Percentiles rank a stretch among this genome's conserved stretches.
Evolutionary conservation across 2,888 invertebrate genomes (phyloP).

Genomic region (Pachycephus smyrnensis): DNA sequence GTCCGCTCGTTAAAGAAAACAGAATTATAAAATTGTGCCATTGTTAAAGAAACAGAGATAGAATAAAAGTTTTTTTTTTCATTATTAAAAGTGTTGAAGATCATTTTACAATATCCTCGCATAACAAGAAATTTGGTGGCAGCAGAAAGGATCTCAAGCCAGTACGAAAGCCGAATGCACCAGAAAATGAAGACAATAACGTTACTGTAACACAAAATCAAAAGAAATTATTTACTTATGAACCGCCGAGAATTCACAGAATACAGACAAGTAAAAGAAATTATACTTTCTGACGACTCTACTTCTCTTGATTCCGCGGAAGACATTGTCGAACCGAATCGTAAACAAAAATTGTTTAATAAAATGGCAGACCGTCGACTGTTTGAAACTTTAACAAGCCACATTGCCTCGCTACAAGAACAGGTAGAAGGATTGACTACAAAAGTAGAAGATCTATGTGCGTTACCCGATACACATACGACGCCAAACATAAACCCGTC

Average conservation of each 20-base stretch:
- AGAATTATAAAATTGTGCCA: no score
- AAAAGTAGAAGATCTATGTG: not conserved
- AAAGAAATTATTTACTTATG: not conserved
- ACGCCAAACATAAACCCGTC: not conserved
- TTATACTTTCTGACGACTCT: no score
- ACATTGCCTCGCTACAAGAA: not conserved
- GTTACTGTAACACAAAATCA: no score
- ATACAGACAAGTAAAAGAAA: not conserved
- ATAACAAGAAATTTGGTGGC: conserved; percentile 2
- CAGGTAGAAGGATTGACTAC: not conserved
- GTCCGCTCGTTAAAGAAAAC: no score
- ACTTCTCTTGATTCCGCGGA: no score
- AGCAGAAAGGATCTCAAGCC: conserved; percentile 1
- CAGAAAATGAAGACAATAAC: not conserved
- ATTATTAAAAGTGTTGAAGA: no score
- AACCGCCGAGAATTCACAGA: not conserved
- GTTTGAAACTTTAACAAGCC: not conserved
- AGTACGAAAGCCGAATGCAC: not conserved
- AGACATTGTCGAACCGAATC: no score
- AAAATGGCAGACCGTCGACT: no score
- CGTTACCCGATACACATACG: not conserved
- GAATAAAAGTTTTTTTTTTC: no score
- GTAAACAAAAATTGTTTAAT: no score
- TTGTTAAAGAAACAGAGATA: no score
- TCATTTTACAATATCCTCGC: no score